Conservation (phyloP, 2,113 vertebrate species). For the Electrona antarctica region DNA sequence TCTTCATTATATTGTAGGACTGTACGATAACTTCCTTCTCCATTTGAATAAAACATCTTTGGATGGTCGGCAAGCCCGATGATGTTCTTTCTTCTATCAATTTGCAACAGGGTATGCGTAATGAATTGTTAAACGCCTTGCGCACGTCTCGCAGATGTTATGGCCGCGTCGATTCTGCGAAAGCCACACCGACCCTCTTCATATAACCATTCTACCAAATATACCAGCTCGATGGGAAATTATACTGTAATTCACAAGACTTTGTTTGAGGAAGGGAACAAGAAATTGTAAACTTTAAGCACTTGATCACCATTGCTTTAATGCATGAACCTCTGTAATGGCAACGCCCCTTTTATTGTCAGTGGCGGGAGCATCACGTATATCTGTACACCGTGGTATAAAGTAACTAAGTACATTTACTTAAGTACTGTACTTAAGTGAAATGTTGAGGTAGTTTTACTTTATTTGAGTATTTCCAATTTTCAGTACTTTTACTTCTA, state of each 20-base stretch:
- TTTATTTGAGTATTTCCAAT: too few species aligned
- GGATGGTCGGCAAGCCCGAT: too few species aligned
- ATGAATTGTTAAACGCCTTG: too few species aligned
- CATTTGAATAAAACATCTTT: too few species aligned
- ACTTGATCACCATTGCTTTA: constrained; percentile 56
- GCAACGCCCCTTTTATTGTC: constrained; percentile 43
- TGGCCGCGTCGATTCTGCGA: neutral
- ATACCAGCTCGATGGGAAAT: neutral
- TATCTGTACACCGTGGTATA: neutral
- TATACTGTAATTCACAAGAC: neutral
- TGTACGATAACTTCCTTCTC: too few species aligned
- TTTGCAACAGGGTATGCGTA: too few species aligned
- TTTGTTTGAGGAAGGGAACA: neutral
- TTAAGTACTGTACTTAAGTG: too few species aligned
- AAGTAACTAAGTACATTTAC: too few species aligned
- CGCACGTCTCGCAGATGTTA: neutral
- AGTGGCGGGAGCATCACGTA: constrained; percentile 17
- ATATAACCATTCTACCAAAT: neutral
- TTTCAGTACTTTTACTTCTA: too few species aligned
- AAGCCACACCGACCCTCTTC: neutral
- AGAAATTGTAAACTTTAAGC: constrained; percentile 38
- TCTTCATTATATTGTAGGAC: too few species aligned
- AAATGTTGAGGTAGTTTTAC: too few species aligned
- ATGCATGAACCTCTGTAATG: constrained; percentile 53
- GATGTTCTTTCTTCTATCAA: too few species aligned